A percentile compares a stretch with the other conserved stretches of the same genome.
These are phyloP conservation scores for Isotomurus palustris DNA, from an alignment of 2,888 invertebrate species.

Conservation along the genomic window DNA sequence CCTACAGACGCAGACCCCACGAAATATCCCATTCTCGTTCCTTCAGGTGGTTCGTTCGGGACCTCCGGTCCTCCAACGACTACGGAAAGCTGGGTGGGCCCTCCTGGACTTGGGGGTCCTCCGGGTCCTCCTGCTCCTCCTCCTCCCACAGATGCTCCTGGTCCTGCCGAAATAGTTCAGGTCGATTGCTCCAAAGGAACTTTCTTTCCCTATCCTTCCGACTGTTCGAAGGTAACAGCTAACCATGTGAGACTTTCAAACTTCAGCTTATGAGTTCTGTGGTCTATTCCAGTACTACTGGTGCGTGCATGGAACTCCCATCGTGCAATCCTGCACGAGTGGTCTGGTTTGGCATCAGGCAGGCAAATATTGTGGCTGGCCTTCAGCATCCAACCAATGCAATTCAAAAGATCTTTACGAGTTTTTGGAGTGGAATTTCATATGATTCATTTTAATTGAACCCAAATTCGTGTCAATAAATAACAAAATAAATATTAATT, in stretches of 20 bases:
- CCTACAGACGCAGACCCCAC: too few species aligned
- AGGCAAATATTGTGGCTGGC: slow-evolving; percentile 76
- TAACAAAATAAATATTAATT: too few species aligned
- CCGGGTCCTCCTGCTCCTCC: background rate
- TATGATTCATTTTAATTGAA: too few species aligned
- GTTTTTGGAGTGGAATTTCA: too few species aligned
- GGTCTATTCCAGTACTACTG: slow-evolving; percentile 69
- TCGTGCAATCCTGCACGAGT: slow-evolving; percentile 66
- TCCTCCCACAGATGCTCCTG: background rate
- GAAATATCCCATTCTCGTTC: too few species aligned
- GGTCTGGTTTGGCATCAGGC: slow-evolving; percentile 71
- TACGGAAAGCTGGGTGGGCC: slow-evolving; percentile 22
- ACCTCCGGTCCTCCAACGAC: slow-evolving; percentile 44
- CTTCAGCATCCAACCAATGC: slow-evolving; percentile 48
- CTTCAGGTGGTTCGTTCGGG: too few species aligned
- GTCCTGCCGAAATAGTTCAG: slow-evolving; percentile 15
- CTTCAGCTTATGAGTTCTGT: background rate
- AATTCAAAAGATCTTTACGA: slow-evolving; percentile 17
- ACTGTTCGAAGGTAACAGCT: slow-evolving; percentile 41
- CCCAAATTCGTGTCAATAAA: too few species aligned
- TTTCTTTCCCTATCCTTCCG: slow-evolving; percentile 43
- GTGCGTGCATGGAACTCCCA: slow-evolving; percentile 72
- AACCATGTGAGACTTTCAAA: background rate
- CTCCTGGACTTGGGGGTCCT: background rate
- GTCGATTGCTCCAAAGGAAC: slow-evolving; percentile 43